Evolutionary conservation across 2,113 vertebrate species (phyloP).

Genomic region (Pteruthius melanotis): DNA sequence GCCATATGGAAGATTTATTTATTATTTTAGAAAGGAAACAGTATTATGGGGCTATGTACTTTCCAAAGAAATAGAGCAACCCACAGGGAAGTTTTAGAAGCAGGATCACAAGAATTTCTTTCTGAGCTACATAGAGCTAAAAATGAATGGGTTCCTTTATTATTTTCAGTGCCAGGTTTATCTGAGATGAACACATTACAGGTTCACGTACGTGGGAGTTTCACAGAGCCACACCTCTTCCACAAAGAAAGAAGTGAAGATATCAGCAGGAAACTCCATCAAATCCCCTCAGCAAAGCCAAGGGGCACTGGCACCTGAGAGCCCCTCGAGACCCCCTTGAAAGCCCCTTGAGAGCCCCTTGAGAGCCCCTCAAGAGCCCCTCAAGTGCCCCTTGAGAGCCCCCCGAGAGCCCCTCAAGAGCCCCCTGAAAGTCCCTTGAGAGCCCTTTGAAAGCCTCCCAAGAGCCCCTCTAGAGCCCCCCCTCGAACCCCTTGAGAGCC

Average conservation of each 20-base stretch:
- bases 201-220: neutral
- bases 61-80: neutral
- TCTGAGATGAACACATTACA: neutral
- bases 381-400: too few relatives aligned
- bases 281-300: neutral
- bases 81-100: neutral
- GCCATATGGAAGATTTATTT: neutral
- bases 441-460: too few relatives aligned
- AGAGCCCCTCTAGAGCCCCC: too few relatives aligned
- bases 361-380: too few relatives aligned
- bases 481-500: too few relatives aligned
- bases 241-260: accelerated
- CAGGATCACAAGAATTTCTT: neutral
- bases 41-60: neutral
- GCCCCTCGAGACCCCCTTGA: too few relatives aligned
- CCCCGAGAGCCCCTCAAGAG: too few relatives aligned
- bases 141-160: neutral
- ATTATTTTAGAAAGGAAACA: neutral
- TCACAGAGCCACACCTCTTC: neutral
- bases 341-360: too few relatives aligned
- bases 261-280: neutral
- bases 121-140: neutral
- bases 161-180: neutral
- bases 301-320: accelerated
- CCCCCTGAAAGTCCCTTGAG: too few relatives aligned